Conservation (phyloP, 2,113 vertebrate genomes). For the Capricornis sumatraensis region DNA sequence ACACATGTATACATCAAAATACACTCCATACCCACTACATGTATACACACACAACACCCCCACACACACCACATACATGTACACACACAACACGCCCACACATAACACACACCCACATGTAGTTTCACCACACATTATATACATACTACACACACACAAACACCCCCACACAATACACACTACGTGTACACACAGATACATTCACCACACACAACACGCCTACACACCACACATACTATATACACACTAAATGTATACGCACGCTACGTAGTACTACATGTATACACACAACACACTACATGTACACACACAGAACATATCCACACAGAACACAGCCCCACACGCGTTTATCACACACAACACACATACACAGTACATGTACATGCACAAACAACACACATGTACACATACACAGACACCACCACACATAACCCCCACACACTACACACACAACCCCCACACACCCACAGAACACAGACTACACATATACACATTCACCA, state of each 20-base stretch:
- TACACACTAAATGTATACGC: rapidly evolving
- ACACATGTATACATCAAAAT: too few relatives aligned
- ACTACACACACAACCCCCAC: neutral
- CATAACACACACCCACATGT: neutral
- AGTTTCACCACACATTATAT: neutral
- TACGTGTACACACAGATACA: neutral
- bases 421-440: neutral
- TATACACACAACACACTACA: neutral
- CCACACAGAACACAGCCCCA: too few relatives aligned
- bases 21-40: too few relatives aligned
- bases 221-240: neutral
- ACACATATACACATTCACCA: neutral
- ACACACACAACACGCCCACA: neutral
- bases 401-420: neutral
- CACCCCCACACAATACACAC: neutral
- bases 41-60: neutral
- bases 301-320: neutral
- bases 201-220: neutral
- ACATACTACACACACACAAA: neutral
- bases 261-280: too few relatives aligned
- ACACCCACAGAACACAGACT: neutral
- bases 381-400: too few relatives aligned
- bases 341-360: neutral
- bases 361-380: neutral
- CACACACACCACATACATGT: too few relatives aligned